These are phyloP conservation scores for Trichonephila clavipes DNA, from an alignment of 1,140 invertebrate genomes.

Conservation along the genomic window DNA sequence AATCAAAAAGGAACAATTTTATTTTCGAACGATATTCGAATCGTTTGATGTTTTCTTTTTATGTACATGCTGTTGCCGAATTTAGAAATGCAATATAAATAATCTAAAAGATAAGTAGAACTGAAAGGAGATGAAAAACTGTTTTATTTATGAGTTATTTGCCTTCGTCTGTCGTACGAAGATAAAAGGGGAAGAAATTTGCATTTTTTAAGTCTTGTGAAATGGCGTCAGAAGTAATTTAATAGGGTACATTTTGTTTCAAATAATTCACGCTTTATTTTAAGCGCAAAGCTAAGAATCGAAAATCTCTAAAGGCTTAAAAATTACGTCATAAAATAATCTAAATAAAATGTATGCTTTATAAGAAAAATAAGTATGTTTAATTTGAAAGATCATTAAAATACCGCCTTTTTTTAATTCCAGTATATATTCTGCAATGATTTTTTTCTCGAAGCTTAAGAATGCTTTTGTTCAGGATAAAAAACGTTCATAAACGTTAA, in stretches of 20 bases:
- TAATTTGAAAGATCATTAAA: neutral
- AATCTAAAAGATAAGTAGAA: neutral
- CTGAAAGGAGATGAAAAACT: neutral
- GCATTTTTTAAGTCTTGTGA: neutral
- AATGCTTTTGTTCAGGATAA: too few relatives aligned
- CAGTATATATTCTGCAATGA: too few relatives aligned
- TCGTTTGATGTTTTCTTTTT: neutral
- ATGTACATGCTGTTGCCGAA: neutral
- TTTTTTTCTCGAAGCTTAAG: too few relatives aligned
- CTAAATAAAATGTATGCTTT: neutral
- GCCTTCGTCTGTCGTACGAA: neutral
- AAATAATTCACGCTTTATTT: neutral
- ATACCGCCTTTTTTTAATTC: neutral
- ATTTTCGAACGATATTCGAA: neutral
- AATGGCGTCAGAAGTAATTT: neutral
- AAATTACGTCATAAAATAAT: neutral
- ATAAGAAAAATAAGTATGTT: neutral
- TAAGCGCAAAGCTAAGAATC: neutral
- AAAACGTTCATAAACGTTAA: too few relatives aligned
- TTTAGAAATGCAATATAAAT: slow-evolving; percentile 10
- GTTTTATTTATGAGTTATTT: neutral
- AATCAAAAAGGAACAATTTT: neutral
- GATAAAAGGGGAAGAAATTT: neutral
- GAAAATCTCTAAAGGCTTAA: neutral
- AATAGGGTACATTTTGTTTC: neutral